Conservation (phyloP, 1,140 invertebrate genomes). For the Wasmannia auropunctata region DNA sequence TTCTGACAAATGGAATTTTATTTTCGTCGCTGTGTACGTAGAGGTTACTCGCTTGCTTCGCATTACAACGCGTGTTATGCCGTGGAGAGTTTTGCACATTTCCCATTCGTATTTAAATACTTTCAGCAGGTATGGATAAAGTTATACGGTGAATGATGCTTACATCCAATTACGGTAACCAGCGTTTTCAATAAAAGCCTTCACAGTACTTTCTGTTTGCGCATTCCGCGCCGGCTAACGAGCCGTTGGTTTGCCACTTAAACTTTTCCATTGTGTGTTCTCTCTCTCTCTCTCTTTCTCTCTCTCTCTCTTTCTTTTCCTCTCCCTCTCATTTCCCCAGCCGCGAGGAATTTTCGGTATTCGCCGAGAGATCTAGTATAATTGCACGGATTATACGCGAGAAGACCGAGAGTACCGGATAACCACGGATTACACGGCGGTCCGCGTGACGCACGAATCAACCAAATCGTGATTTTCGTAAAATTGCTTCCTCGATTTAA, state of each 20-base stretch:
- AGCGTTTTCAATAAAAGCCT: conserved; percentile 58
- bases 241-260: conserved; percentile 58
- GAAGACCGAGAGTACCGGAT: conserved; percentile 38
- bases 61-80: not conserved
- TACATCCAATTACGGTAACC: conserved; percentile 60
- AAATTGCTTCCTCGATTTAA: conserved; percentile 53
- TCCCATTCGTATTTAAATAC: conserved; percentile 44
- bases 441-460: conserved; percentile 49
- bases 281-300: too few species aligned
- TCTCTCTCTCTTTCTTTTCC: too few species aligned
- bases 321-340: conserved; percentile 54
- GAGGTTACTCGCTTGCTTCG: not conserved
- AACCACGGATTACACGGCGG: conserved; percentile 49
- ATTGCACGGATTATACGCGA: conserved; percentile 50
- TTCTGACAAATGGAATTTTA: conserved; percentile 39
- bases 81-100: conserved; percentile 10
- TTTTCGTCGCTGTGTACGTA: conserved; percentile 22
- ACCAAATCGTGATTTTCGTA: conserved; percentile 30
- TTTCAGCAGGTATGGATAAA: conserved; percentile 52
- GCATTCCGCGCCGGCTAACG: conserved; percentile 52
- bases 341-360: conserved; percentile 60
- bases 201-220: conserved; percentile 57
- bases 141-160: conserved; percentile 54
- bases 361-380: conserved; percentile 52
- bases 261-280: conserved; percentile 54